These are phyloP conservation scores for Columba janthina DNA, from an alignment of 2,113 vertebrate genomes.

Conservation along the genomic window DNA sequence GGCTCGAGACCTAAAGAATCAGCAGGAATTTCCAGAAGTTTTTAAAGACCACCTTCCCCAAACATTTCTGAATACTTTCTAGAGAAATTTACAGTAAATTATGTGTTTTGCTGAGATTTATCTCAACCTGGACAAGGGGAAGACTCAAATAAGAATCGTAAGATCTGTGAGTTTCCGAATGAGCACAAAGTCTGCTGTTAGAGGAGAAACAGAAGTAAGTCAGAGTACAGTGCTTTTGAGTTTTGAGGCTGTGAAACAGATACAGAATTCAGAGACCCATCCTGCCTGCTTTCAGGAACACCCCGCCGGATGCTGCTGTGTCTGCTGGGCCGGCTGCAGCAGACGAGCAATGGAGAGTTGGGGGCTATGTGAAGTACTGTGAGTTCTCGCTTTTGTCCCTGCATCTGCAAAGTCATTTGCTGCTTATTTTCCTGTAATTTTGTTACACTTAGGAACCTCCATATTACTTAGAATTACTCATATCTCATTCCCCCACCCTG, in stretches of 20 bases:
- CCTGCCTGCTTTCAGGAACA: neutral
- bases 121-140: neutral
- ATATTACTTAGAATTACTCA: neutral
- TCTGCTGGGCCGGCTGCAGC: neutral
- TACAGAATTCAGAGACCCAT: neutral
- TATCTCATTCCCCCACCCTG: neutral
- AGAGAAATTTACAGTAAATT: neutral
- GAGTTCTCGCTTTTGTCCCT: neutral
- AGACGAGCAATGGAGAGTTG: neutral
- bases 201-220: conserved; percentile 4
- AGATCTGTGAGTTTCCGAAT: neutral
- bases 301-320: neutral
- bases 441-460: neutral
- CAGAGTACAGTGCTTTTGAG: neutral
- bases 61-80: neutral
- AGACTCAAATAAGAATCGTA: neutral
- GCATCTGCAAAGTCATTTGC: neutral
- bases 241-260: conserved; percentile 3
- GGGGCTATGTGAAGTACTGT: neutral
- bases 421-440: neutral
- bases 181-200: neutral
- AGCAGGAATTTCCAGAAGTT: neutral
- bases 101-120: neutral
- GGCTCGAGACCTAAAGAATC: neutral
- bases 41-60: neutral